Conservation (phyloP, 2,888 invertebrate genomes). For the Synergus gifuensis region DNA sequence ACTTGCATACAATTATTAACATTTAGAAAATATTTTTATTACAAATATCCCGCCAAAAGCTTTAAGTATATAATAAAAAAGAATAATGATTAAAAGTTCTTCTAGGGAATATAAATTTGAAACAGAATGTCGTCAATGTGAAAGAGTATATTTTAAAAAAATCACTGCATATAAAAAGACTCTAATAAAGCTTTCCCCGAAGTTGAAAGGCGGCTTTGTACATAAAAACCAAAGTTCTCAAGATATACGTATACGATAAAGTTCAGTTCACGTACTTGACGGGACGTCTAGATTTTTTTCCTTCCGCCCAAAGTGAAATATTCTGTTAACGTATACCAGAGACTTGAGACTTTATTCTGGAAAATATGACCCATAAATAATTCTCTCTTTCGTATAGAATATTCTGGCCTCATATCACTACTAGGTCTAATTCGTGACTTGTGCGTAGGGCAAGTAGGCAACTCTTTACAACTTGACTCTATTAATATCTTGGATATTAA, state of each 20-base stretch:
- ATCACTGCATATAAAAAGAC: background rate
- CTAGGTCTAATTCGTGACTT: conserved; percentile 15
- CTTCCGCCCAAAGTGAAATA: background rate
- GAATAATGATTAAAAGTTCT: background rate
- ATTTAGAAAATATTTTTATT: background rate
- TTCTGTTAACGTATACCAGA: background rate
- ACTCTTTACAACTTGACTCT: conserved; percentile 41
- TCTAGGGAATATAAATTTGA: background rate
- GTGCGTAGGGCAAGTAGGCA: background rate
- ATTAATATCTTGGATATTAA: conserved; percentile 62
- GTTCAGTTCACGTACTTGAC: conserved; percentile 2
- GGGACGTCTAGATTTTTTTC: background rate
- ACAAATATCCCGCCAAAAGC: background rate
- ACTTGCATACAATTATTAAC: background rate
- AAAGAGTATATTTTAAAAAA: background rate
- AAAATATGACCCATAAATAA: background rate
- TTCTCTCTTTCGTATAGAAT: background rate
- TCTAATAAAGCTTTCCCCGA: background rate
- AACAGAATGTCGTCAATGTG: background rate
- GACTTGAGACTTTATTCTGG: background rate
- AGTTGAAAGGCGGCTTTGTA: conserved; percentile 7
- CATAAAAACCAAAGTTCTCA: background rate
- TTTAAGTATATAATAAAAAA: background rate
- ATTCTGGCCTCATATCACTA: background rate
- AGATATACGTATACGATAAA: background rate